These are phyloP conservation scores for Cyclargus thomasi DNA, from an alignment of 1,140 invertebrate genomes.

Conservation along the genomic window DNA sequence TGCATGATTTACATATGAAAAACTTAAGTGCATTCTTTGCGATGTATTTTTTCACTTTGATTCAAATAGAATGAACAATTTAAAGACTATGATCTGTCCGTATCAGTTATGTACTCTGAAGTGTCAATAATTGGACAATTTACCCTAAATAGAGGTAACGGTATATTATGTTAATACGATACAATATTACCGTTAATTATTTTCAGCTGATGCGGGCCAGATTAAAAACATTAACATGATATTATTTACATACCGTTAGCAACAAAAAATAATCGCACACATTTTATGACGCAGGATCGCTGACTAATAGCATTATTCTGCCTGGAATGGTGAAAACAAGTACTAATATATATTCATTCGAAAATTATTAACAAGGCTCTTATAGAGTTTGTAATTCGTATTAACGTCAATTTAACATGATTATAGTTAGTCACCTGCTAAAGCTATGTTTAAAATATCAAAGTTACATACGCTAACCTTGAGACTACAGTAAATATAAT, in stretches of 20 bases:
- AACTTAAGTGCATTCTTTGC: not conserved
- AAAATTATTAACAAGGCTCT: no score
- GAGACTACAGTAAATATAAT: not conserved
- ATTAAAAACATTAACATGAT: not conserved
- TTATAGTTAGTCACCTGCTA: no score
- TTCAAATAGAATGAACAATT: not conserved
- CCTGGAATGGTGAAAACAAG: not conserved
- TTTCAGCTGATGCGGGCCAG: not conserved
- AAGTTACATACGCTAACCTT: not conserved
- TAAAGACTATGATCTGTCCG: no score
- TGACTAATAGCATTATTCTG: not conserved
- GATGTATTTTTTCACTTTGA: not conserved
- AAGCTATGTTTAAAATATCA: no score
- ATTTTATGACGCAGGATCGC: not conserved
- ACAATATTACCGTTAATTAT: constrained; percentile 1
- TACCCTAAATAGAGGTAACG: not conserved
- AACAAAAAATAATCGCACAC: not conserved
- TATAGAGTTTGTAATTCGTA: no score
- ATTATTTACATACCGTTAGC: not conserved
- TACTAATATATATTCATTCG: not conserved
- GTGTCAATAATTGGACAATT: not conserved
- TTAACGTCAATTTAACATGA: no score
- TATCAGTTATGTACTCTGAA: not conserved
- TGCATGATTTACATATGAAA: not conserved
- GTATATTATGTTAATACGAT: not conserved